Base-by-base conservation (phyloP, 53 echinoderm and acorn worm species). In the Henricia sp. region DNA sequence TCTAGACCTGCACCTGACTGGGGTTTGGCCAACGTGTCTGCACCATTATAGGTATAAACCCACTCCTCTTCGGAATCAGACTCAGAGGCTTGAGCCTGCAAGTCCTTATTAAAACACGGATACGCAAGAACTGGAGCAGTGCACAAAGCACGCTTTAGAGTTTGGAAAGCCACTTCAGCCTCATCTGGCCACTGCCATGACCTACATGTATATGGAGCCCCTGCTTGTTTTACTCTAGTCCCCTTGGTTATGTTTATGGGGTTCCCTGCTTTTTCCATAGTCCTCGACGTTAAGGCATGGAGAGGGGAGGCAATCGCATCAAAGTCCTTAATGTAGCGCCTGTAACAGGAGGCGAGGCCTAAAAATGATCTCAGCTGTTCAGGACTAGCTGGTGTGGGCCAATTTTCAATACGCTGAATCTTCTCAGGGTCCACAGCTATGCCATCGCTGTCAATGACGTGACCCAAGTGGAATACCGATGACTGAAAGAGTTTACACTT, bases 161-260 rank as follows among this genome's bases (percentile, higher is more conserved):
- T 6, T n/a, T 3, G 26, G 24, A 10, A 14, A 24, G 20, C n/a
- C 41, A 46, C 24, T 69, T 69, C 10, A 43, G 70, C 24, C 70
- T 69, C 35, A 21, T 55, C 17, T 55, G 17, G 16, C 87, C 87
- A 86, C 13, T 20, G 28, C 23, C 75, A 76, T 2, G 9, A 4
- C 10, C 11, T 12, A 65, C 4, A 4, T n/a, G n/a, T n/a, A n/a
- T n/a, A n/a, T n/a, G n/a, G n/a, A n/a, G n/a, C n/a, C n/a, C n/a
- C n/a, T n/a, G n/a, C n/a, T n/a, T n/a, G n/a, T n/a, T n/a, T n/a
- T n/a, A n/a, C n/a, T n/a, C n/a, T n/a, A n/a, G n/a, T n/a, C n/a
- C n/a, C n/a, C n/a, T n/a, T n/a, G n/a, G n/a, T n/a, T n/a, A n/a
- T n/a, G n/a, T n/a, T n/a, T n/a, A n/a, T n/a, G 5, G 5, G 65